Evolutionary conservation across 2,888 invertebrate species (phyloP), one percentile per base, ranked within the genome.

Genomic region (Macrophya annulata): DNA sequence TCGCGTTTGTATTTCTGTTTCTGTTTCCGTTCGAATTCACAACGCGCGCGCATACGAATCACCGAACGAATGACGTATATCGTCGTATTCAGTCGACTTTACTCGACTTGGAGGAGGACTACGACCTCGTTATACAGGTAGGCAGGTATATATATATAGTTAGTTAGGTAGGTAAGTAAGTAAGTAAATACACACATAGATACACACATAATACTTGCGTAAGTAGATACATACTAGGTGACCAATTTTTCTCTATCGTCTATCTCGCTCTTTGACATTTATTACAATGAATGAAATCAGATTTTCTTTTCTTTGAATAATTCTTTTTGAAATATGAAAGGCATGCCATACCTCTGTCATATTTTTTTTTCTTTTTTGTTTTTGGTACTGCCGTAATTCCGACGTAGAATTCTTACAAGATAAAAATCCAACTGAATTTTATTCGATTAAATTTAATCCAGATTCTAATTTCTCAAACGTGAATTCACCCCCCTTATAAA

Each of bases 91-190:
- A 71, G 43, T 45, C 45, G 45, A 45, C 43, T 74, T 17, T 25
- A 71, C 40, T 71, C 71, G 40, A 37, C 37, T 45, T 8, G 72
- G 43, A 12, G 45, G 72, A 74, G 72, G 45, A 74, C 72, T 74
- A 74, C 72, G 72, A 74, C 72, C 72, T 74, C 72, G 72, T 74
- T 43, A 74, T 43, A 43, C 21, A n/a, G n/a, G n/a, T n/a, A n/a
- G n/a, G n/a, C n/a, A n/a, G n/a, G n/a, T n/a, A n/a, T n/a, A n/a
- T n/a, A n/a, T n/a, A n/a, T n/a, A n/a, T n/a, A n/a, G n/a, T n/a
- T n/a, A n/a, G n/a, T n/a, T n/a, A n/a, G n/a, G 17, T 71, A 71
- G 37, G 51, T 51, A 51, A 17, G 51, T 17, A 17, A 15, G 51
- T 17, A 48, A 12, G 48, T 48, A n/a, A n/a, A 1, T 62, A 62